Conservation (phyloP, 1,140 invertebrate genomes). For the Solenopsis fugax region DNA sequence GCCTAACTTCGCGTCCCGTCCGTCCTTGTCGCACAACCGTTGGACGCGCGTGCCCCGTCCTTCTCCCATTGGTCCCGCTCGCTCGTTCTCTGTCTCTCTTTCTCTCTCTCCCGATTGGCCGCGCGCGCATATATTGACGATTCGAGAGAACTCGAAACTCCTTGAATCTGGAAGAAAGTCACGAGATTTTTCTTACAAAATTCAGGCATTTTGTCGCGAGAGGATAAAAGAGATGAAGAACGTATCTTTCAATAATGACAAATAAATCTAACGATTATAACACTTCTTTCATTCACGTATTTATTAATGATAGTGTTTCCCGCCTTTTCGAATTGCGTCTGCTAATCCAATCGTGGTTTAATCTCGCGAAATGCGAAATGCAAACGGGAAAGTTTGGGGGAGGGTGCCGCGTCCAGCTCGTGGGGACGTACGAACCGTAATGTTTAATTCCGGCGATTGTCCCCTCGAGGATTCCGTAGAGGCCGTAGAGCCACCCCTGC, state of each 20-base stretch:
- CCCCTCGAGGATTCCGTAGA: conserved; percentile 62
- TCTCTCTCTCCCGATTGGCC: no score
- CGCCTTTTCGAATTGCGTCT: neutral
- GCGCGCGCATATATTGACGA: conserved; percentile 22
- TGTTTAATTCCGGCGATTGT: conserved; percentile 48
- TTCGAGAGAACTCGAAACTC: conserved; percentile 1
- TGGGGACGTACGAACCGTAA: neutral
- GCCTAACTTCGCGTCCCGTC: conserved; percentile 44
- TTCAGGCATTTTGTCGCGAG: neutral
- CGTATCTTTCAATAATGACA: neutral
- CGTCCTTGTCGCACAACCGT: conserved; percentile 59
- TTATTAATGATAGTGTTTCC: neutral
- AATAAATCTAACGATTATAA: neutral
- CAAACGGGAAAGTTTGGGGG: neutral
- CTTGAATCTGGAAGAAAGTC: neutral
- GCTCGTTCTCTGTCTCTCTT: no score
- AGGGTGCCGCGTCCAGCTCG: neutral
- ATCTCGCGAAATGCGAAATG: neutral
- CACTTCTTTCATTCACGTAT: neutral
- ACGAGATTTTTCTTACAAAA: neutral
- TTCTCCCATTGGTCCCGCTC: conserved; percentile 18
- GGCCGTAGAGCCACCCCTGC: conserved; percentile 66
- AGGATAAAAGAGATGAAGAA: neutral
- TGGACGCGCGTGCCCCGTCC: neutral
- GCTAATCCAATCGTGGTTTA: neutral